These are phyloP conservation scores for Lepidurus couesii DNA, from an alignment of 1,140 invertebrate genomes.

Conservation along the genomic window DNA sequence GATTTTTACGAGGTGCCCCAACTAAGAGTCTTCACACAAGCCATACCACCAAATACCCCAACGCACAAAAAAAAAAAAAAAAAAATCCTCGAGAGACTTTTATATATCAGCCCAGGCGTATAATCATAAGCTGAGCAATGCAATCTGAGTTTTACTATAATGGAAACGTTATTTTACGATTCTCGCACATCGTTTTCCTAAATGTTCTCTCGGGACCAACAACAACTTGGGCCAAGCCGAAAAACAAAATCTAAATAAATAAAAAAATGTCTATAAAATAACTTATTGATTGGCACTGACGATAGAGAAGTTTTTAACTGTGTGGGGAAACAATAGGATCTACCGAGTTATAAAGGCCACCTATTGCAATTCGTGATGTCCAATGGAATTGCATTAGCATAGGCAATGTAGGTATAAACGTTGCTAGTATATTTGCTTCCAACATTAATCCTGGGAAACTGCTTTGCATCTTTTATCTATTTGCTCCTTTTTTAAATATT, in stretches of 20 bases:
- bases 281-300: constrained; percentile 8
- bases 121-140: constrained; percentile 9
- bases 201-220: background rate
- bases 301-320: constrained; percentile 3
- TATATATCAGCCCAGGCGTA: constrained; percentile 1
- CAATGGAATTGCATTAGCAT: constrained; percentile 19
- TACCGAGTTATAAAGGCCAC: constrained; percentile 3
- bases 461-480: constrained; percentile 20
- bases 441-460: constrained; percentile 19
- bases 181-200: constrained; percentile 9
- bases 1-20: constrained; percentile 14
- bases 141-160: background rate
- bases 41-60: constrained; percentile 14
- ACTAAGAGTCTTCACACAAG: constrained; percentile 22
- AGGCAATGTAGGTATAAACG: constrained; percentile 14
- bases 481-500: background rate
- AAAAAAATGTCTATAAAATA: background rate
- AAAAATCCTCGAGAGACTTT: background rate
- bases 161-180: constrained; percentile 22
- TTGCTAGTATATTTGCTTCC: background rate
- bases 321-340: background rate
- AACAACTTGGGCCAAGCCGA: background rate
- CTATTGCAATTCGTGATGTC: constrained; percentile 13
- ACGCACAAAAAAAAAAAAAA: background rate
- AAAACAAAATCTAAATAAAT: background rate